Conservation (phyloP, 2,113 vertebrate species). For the Riparia riparia region DNA sequence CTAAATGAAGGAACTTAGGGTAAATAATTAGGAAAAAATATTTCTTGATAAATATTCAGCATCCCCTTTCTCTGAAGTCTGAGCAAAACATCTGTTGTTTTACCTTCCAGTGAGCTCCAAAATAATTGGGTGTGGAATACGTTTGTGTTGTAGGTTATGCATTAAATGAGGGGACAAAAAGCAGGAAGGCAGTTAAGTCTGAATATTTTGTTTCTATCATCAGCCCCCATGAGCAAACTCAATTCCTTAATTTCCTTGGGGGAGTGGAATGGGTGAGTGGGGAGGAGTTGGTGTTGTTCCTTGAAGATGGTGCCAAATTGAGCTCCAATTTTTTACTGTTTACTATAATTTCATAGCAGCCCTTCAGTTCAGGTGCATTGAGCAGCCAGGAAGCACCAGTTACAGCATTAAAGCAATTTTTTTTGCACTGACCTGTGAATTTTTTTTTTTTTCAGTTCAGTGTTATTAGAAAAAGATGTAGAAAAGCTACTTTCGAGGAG, state of each 20-base stretch:
- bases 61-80: neutral
- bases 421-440: neutral
- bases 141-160: neutral
- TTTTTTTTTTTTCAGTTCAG: neutral
- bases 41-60: neutral
- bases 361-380: neutral
- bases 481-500: neutral
- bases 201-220: neutral
- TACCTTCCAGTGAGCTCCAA: neutral
- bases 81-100: conserved; percentile 8
- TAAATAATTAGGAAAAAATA: neutral
- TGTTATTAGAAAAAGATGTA: neutral
- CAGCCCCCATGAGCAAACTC: neutral
- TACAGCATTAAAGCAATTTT: neutral
- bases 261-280: too few species aligned
- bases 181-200: neutral
- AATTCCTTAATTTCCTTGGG: neutral
- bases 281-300: neutral
- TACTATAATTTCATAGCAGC: neutral
- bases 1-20: neutral
- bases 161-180: neutral
- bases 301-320: neutral
- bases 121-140: neutral
- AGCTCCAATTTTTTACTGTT: neutral
- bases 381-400: neutral